These are phyloP conservation scores for Trematomus loennbergii DNA, from an alignment of 2,113 vertebrate species.

Conservation along the genomic window DNA sequence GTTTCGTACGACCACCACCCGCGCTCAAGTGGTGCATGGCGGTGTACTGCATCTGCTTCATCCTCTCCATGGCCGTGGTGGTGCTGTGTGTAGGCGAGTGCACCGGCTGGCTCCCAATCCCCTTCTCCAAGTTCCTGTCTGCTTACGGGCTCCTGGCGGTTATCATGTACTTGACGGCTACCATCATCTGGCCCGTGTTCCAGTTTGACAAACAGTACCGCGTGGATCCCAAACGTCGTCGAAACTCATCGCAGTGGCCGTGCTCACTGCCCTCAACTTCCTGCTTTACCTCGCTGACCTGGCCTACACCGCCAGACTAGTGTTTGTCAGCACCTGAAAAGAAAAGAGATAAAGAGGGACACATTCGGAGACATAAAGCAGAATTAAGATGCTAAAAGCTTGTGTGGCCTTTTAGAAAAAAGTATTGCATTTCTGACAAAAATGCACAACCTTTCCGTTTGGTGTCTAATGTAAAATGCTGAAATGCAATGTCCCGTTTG, in stretches of 20 bases:
- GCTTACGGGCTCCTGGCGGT: constrained; percentile 85
- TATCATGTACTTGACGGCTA: constrained; percentile 83
- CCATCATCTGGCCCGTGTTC: constrained; percentile 89
- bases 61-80: constrained; percentile 86
- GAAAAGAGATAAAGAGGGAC: fast-evolving
- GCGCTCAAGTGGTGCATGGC: constrained; percentile 88
- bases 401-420: not conserved
- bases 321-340: constrained; percentile 83
- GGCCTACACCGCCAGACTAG: constrained; percentile 82
- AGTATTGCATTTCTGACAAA: not conserved
- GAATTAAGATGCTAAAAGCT: not conserved
- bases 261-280: constrained; percentile 88
- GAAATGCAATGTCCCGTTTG: not conserved
- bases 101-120: constrained; percentile 85
- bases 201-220: constrained; percentile 71
- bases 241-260: constrained; percentile 71
- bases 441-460: not conserved
- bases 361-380: not conserved
- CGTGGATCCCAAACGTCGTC: fast-evolving
- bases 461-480: not conserved
- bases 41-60: constrained; percentile 90
- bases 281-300: constrained; percentile 89
- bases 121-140: constrained; percentile 88
- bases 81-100: constrained; percentile 87
- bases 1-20: constrained; percentile 56